These are phyloP conservation scores for Laticauda colubrina DNA, from an alignment of 2,113 vertebrate species.

Conservation along the genomic window DNA sequence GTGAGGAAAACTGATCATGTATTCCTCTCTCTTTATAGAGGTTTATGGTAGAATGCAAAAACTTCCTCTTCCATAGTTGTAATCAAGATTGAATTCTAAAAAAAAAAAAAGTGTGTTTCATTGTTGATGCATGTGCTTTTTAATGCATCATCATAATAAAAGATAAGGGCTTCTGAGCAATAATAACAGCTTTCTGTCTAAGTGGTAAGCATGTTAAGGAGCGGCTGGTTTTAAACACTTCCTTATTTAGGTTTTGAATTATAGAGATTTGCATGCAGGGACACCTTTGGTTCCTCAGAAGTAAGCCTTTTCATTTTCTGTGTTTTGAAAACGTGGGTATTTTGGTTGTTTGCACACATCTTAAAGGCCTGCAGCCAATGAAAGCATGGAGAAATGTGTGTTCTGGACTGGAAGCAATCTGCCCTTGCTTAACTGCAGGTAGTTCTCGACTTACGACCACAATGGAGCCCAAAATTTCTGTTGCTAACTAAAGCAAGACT, in stretches of 20 bases:
- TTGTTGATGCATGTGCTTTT: neutral
- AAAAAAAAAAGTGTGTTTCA: neutral
- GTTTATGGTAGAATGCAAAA: neutral
- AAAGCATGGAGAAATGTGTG: neutral
- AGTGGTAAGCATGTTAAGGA: neutral
- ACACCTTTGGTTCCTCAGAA: neutral
- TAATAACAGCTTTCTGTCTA: neutral
- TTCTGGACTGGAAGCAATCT: neutral
- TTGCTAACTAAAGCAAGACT: neutral
- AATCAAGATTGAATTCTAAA: neutral
- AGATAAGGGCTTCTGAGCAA: neutral
- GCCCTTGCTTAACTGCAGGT: neutral
- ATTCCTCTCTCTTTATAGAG: neutral
- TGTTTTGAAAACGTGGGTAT: neutral
- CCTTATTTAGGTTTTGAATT: neutral
- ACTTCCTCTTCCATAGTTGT: neutral
- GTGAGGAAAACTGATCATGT: neutral
- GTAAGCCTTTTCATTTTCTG: neutral
- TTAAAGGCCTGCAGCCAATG: neutral
- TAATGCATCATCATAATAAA: neutral
- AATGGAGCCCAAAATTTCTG: neutral
- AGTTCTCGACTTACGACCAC: neutral
- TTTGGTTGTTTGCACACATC: neutral
- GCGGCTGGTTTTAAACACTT: neutral
- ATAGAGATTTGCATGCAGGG: neutral